A percentile compares a stretch with the other conserved stretches of the same genome.
phyloP scores from a whole-genome alignment of 2,113 vertebrate genomes.

The Thinocorus orbignyianus region DNA sequence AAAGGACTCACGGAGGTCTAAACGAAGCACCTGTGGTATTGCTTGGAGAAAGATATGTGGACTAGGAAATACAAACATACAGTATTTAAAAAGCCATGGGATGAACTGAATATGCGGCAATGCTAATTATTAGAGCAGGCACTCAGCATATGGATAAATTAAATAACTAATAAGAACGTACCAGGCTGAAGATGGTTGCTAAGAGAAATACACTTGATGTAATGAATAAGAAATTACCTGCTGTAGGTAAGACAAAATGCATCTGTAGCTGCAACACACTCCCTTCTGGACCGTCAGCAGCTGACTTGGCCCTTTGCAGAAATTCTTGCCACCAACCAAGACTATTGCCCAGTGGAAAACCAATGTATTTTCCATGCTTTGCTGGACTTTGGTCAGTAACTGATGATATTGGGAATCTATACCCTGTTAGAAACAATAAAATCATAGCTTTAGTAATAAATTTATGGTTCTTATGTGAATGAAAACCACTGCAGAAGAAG shows the following conservation, averaged over 20 bases:
- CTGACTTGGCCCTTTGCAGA: neutral
- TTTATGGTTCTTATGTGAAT: neutral
- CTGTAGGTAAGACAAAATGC: neutral
- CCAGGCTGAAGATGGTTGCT: neutral
- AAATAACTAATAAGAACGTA: neutral
- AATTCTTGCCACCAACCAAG: neutral
- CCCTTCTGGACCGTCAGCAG: neutral
- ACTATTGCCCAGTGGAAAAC: neutral
- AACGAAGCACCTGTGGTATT: neutral
- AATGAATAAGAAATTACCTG: neutral
- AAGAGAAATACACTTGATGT: neutral
- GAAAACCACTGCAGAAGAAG: neutral
- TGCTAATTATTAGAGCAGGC: neutral
- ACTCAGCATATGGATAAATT: neutral
- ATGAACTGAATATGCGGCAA: neutral
- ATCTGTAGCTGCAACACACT: neutral
- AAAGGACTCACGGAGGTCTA: constrained; percentile 9
- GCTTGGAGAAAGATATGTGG: neutral
- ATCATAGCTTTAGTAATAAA: neutral
- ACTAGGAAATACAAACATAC: neutral
- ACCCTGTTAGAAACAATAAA: neutral
- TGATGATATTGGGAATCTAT: too few relatives aligned
- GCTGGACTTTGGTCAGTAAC: too few relatives aligned
- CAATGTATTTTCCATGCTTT: neutral
- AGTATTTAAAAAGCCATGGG: neutral